phyloP scores from a whole-genome alignment of 2,888 invertebrate genomes.

The Hyles lineata region DNA sequence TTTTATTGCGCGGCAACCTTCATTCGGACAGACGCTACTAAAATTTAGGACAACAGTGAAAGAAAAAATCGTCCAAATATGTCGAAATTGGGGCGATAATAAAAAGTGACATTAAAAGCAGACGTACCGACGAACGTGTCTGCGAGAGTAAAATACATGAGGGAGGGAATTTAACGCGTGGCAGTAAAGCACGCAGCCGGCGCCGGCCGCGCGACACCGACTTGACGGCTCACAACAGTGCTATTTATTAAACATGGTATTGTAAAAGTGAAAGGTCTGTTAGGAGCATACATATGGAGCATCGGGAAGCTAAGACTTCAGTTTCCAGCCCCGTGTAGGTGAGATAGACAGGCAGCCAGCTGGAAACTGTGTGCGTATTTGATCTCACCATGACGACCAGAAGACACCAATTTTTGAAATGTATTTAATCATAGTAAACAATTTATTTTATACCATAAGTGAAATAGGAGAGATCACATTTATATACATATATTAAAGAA shows the following conservation, averaged over 20 bases:
- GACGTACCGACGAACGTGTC: neutral
- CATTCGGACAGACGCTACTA: neutral
- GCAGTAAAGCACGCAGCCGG: neutral
- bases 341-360: neutral
- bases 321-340: neutral
- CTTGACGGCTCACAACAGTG: too few relatives aligned
- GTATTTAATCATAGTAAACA: too few relatives aligned
- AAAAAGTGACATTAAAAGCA: conserved; percentile 16
- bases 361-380: too few relatives aligned
- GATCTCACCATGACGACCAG: too few relatives aligned
- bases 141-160: neutral
- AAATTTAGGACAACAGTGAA: neutral
- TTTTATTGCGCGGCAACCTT: neutral
- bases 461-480: too few relatives aligned
- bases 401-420: too few relatives aligned
- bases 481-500: neutral
- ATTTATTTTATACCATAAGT: too few relatives aligned
- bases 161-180: neutral
- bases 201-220: neutral
- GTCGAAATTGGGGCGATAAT: neutral
- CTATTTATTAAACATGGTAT: too few relatives aligned
- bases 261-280: too few relatives aligned
- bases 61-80: neutral
- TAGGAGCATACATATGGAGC: too few relatives aligned
- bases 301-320: too few relatives aligned